Evolutionary conservation across 2,888 invertebrate genomes (phyloP).

Genomic region (Belgica antarctica): DNA sequence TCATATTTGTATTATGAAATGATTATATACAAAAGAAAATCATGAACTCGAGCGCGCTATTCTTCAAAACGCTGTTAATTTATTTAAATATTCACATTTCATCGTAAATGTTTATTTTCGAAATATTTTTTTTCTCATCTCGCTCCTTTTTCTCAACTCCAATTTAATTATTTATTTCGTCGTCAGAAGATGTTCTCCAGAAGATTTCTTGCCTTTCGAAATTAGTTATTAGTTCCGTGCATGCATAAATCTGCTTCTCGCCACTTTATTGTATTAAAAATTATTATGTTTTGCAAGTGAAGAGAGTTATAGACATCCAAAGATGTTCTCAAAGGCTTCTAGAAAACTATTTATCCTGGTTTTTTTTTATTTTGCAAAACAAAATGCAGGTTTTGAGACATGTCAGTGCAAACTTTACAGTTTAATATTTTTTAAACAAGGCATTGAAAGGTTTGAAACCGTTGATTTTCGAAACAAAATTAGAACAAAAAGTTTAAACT

Average conservation of each 20-base stretch:
- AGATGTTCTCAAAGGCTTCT: slow-evolving; percentile 28
- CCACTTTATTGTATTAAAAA: slow-evolving; percentile 17
- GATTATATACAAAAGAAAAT: slow-evolving; percentile 23
- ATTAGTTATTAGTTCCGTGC: neutral
- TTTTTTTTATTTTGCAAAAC: too few relatives aligned
- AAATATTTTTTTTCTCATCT: slow-evolving; percentile 27
- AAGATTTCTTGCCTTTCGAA: slow-evolving; percentile 4
- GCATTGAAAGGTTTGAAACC: too few relatives aligned
- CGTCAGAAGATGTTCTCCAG: slow-evolving; percentile 37
- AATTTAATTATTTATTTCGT: slow-evolving; percentile 39
- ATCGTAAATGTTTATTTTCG: slow-evolving; percentile 6
- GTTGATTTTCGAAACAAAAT: too few relatives aligned
- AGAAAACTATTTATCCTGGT: too few relatives aligned
- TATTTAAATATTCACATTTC: slow-evolving; percentile 19
- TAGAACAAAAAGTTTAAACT: too few relatives aligned
- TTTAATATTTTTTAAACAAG: too few relatives aligned
- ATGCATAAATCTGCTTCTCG: slow-evolving; percentile 4
- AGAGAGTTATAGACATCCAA: slow-evolving; percentile 40
- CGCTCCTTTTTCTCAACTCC: too few relatives aligned
- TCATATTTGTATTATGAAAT: slow-evolving; percentile 3
- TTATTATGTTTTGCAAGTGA: slow-evolving; percentile 29
- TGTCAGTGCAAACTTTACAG: too few relatives aligned
- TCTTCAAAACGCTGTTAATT: slow-evolving; percentile 19
- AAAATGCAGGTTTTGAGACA: too few relatives aligned
- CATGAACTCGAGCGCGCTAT: neutral